Evolutionary conservation across 2,888 invertebrate species (phyloP).

Genomic region (Ferrisia virgata): DNA sequence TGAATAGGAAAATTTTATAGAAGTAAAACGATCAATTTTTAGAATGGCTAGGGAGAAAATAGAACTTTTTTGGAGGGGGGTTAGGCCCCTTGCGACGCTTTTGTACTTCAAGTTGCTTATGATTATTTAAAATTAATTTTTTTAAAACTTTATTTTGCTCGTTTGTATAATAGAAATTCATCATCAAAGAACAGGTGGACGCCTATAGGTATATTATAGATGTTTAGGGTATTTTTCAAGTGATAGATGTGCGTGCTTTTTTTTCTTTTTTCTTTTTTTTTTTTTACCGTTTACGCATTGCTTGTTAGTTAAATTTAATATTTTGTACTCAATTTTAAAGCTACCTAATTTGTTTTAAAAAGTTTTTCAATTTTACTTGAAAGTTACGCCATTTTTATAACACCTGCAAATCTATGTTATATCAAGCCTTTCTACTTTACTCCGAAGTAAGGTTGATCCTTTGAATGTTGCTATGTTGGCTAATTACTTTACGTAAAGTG

Average conservation of each 20-base stretch:
- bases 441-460: neutral
- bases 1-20: too few relatives aligned
- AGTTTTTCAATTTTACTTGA: constrained; percentile 1
- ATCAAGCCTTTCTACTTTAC: neutral
- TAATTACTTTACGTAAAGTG: neutral
- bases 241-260: neutral
- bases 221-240: neutral
- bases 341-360: neutral
- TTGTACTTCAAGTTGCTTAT: too few relatives aligned
- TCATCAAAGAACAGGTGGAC: neutral
- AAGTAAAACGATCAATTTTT: too few relatives aligned
- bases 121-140: too few relatives aligned
- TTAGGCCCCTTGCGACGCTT: too few relatives aligned
- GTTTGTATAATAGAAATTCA: too few relatives aligned
- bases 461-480: neutral
- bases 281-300: neutral
- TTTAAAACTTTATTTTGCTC: too few relatives aligned
- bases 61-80: too few relatives aligned
- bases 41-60: too few relatives aligned
- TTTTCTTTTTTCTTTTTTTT: neutral
- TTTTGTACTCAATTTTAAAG: neutral
- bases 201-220: neutral
- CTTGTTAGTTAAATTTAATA: neutral
- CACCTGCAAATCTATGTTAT: neutral
- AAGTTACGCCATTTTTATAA: neutral